These are phyloP conservation scores for Drosophila arizonae DNA, from an alignment of 1,140 invertebrate species.

Conservation along the genomic window DNA sequence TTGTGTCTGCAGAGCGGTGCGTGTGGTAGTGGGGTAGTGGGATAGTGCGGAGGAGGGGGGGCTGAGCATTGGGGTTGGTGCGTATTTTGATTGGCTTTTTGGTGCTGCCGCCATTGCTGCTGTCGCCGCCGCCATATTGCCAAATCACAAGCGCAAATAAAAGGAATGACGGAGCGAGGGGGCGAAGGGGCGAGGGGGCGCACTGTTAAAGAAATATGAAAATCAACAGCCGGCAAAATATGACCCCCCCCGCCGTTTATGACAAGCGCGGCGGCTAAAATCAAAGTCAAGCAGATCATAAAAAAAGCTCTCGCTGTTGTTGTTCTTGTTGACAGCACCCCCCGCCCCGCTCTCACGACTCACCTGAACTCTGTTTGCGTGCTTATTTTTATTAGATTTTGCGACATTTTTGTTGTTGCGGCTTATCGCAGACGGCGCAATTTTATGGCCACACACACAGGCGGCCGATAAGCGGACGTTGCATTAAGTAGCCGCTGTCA, in stretches of 20 bases:
- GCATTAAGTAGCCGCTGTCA: constrained; percentile 31
- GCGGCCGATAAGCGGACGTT: constrained; percentile 40
- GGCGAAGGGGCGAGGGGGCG: neutral
- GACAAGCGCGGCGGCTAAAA: constrained; percentile 76
- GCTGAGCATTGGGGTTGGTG: neutral
- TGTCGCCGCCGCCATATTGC: constrained; percentile 63
- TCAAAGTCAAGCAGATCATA: constrained; percentile 63
- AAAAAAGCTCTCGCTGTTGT: constrained; percentile 24
- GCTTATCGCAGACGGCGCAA: constrained; percentile 56
- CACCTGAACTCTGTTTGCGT: constrained; percentile 17
- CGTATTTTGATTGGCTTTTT: constrained; percentile 38
- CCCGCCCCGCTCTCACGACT: neutral
- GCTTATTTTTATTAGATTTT: constrained; percentile 65
- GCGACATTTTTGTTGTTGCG: constrained; percentile 62
- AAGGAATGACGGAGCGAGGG: constrained; percentile 50
- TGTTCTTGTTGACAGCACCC: neutral
- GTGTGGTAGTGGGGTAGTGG: no score
- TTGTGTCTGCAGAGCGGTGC: no score
- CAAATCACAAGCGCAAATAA: constrained; percentile 79
- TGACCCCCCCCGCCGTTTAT: constrained; percentile 70
- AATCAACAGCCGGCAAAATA: constrained; percentile 75
- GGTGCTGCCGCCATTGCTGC: constrained; percentile 34
- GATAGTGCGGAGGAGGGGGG: neutral
- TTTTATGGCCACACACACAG: constrained; percentile 48
- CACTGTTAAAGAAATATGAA: constrained; percentile 46